Percentiles rank a stretch among this genome's conserved stretches.
phyloP scores from a whole-genome alignment of 1,140 invertebrate genomes.

The Ips typographus region DNA sequence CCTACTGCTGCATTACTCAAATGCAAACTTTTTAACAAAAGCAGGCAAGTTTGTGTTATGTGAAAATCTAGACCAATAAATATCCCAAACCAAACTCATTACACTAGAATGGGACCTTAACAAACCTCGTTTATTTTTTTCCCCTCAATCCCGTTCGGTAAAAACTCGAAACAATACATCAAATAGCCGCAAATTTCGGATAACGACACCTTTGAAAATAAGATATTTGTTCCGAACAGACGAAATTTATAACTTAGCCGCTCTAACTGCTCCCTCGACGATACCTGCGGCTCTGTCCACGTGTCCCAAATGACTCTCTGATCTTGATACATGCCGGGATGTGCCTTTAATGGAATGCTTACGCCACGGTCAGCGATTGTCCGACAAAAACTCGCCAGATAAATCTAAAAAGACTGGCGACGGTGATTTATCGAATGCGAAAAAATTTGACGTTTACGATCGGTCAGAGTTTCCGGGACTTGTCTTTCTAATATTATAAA shows the following conservation, averaged over 20 bases:
- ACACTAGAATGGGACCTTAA: not conserved
- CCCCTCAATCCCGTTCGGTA: too few species aligned
- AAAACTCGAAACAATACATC: not conserved
- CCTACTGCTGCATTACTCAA: too few species aligned
- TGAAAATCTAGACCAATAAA: too few species aligned
- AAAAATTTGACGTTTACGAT: conserved; percentile 37
- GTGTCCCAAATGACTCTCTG: conserved; percentile 40
- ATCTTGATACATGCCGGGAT: conserved; percentile 49
- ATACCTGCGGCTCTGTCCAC: conserved; percentile 44
- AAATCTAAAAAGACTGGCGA: conserved; percentile 41
- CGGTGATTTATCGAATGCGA: conserved; percentile 37
- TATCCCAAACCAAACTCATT: too few species aligned
- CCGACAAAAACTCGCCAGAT: conserved; percentile 43
- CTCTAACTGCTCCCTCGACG: conserved; percentile 46
- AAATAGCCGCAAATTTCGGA: conserved; percentile 2
- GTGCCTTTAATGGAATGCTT: conserved; percentile 49
- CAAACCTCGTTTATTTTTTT: too few species aligned
- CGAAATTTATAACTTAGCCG: conserved; percentile 46
- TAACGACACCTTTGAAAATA: conserved; percentile 37
- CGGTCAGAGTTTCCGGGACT: conserved; percentile 11
- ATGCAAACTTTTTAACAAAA: too few species aligned
- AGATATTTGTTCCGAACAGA: conserved; percentile 33
- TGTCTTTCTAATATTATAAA: conserved; percentile 16
- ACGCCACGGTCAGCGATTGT: conserved; percentile 47
- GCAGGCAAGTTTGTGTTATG: too few species aligned